Evolutionary conservation across 2,888 invertebrate species (phyloP).

Genomic region (Flexamia atlantica): DNA sequence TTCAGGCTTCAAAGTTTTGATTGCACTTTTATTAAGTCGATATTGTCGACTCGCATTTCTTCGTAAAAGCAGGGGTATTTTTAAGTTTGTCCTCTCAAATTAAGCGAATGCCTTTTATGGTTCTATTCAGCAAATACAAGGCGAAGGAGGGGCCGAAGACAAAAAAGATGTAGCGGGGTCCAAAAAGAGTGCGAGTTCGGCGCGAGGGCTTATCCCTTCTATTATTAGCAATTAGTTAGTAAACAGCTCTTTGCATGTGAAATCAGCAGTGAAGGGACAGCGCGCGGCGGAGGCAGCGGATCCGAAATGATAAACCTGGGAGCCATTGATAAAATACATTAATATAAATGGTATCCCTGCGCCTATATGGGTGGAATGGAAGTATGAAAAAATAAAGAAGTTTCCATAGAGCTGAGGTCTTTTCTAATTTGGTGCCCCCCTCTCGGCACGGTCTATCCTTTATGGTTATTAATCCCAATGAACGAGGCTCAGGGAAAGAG

Average conservation of each 20-base stretch:
- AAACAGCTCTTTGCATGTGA: conserved; percentile 70
- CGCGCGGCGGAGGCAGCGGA: conserved; percentile 42
- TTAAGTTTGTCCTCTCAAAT: too few relatives aligned
- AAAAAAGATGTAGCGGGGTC: not conserved
- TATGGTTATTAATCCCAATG: conserved; percentile 70
- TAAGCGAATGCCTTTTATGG: too few relatives aligned
- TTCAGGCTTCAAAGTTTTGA: too few relatives aligned
- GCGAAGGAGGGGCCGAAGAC: conserved; percentile 59
- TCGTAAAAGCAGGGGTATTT: too few relatives aligned
- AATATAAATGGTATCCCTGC: conserved; percentile 71
- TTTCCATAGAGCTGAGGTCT: conserved; percentile 66
- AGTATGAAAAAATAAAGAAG: conserved; percentile 72
- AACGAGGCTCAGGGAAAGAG: conserved; percentile 66
- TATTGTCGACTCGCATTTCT: too few relatives aligned
- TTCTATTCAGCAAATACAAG: conserved; percentile 33
- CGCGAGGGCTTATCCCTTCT: conserved; percentile 66
- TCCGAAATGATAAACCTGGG: conserved; percentile 71
- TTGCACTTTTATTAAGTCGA: too few relatives aligned
- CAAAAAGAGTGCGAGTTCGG: conserved; percentile 4
- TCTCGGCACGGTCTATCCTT: conserved; percentile 67
- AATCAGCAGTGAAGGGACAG: conserved; percentile 65
- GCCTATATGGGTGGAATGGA: conserved; percentile 71
- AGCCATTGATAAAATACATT: conserved; percentile 72
- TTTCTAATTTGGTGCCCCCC: conserved; percentile 68
- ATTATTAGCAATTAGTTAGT: conserved; percentile 70